Percentiles rank a stretch among this genome's conserved stretches.
Conservation (phyloP, 1,140 invertebrate genomes). For the Eupeodes corollae region DNA sequence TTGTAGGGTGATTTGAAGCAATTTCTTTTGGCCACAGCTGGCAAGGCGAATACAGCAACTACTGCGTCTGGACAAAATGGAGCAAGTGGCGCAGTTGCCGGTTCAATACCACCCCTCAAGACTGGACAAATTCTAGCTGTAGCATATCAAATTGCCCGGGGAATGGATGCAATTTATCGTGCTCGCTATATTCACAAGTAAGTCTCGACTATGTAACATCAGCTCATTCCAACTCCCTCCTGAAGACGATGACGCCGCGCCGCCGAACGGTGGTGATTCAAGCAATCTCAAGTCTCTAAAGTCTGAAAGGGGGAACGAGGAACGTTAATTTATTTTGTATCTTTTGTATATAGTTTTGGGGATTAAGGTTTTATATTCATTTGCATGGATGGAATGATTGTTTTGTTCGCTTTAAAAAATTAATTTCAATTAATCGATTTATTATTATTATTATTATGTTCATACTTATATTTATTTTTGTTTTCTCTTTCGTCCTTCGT, state of each 20-base stretch:
- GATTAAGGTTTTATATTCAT: not conserved
- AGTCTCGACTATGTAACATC: no score
- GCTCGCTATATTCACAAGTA: conserved; percentile 32
- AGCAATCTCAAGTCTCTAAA: no score
- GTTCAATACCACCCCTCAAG: conserved; percentile 49
- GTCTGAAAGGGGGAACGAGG: no score
- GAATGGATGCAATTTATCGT: conserved; percentile 62
- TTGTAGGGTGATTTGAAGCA: conserved; percentile 82
- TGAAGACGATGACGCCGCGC: no score
- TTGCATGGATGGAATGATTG: no score
- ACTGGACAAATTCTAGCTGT: conserved; percentile 59
- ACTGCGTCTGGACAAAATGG: conserved; percentile 13
- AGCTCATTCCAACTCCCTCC: no score
- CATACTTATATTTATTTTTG: not conserved
- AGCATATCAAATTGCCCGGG: conserved; percentile 68
- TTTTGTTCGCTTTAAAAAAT: no score
- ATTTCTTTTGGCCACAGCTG: conserved; percentile 71
- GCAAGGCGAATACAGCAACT: conserved; percentile 27
- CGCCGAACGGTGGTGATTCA: no score
- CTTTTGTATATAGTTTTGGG: no score
- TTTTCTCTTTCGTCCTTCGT: not conserved
- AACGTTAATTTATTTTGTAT: no score
- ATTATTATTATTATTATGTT: no score
- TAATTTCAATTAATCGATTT: no score
- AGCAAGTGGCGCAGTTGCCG: not conserved